Percentiles rank a stretch among this genome's conserved stretches.
These are phyloP conservation scores for Mus minutoides DNA, from an alignment of 2,797 vertebrate genomes.

Conservation along the genomic window DNA sequence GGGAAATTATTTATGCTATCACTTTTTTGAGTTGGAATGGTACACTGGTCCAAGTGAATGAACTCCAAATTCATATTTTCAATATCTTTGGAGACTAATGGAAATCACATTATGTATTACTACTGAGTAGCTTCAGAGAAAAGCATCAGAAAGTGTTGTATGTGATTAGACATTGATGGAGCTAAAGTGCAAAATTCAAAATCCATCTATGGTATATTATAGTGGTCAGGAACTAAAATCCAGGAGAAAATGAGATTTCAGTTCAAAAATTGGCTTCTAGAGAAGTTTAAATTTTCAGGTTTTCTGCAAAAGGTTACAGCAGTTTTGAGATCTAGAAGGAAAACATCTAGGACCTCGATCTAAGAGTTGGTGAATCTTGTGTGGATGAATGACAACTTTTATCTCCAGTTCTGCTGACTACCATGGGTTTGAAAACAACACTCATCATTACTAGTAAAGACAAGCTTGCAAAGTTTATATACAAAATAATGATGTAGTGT, in stretches of 20 bases:
- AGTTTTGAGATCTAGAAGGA: neutral
- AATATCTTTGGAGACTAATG: neutral
- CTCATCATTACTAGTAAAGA: neutral
- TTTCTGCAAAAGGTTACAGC: neutral
- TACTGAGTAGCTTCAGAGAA: neutral
- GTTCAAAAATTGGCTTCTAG: neutral
- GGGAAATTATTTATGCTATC: neutral
- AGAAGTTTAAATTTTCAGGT: constrained; percentile 14
- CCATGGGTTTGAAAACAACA: neutral
- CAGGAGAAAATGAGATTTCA: neutral
- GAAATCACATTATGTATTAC: neutral
- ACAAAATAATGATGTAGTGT: neutral
- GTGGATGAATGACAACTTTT: neutral
- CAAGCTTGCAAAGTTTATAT: neutral
- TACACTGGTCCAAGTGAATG: neutral
- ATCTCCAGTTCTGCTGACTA: neutral
- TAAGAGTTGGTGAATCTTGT: neutral
- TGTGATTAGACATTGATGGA: neutral
- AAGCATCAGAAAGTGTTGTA: neutral
- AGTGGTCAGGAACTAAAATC: neutral
- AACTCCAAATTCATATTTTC: neutral
- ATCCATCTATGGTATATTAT: neutral
- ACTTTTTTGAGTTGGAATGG: neutral
- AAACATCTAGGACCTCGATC: neutral
- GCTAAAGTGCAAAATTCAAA: neutral